phyloP scores from a whole-genome alignment of 1,140 invertebrate species.

The Rhagoletis pomonella region DNA sequence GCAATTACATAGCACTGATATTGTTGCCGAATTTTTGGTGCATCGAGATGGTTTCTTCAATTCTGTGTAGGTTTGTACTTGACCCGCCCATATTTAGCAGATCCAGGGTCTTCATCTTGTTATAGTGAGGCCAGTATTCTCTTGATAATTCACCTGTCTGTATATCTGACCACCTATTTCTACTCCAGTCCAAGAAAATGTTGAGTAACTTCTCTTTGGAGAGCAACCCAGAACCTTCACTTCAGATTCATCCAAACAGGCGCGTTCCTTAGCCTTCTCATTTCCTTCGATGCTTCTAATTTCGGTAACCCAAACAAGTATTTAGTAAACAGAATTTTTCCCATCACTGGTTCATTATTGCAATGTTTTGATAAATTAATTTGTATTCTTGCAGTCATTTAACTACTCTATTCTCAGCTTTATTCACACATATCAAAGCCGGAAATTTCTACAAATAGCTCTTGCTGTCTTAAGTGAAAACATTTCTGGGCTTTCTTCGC shows the following conservation, averaged over 20 bases:
- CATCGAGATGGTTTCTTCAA: too few species aligned
- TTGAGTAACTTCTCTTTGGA: too few species aligned
- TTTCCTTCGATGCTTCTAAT: not conserved
- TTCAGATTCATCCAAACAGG: not conserved
- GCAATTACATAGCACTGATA: too few species aligned
- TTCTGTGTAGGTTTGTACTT: too few species aligned
- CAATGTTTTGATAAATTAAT: not conserved
- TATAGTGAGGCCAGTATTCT: too few species aligned
- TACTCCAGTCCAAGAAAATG: too few species aligned
- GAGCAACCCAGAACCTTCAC: too few species aligned
- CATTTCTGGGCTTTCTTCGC: not conserved
- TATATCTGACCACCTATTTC: too few species aligned
- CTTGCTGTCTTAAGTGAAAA: not conserved
- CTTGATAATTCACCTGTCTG: too few species aligned
- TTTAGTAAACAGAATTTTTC: not conserved
- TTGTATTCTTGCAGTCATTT: not conserved
- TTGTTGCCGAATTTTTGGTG: too few species aligned
- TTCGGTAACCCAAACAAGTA: not conserved
- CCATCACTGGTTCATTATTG: not conserved
- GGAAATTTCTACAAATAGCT: constrained; percentile 7
- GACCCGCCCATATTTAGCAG: too few species aligned
- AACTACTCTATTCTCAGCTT: not conserved
- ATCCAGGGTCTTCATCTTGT: too few species aligned
- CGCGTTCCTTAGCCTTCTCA: not conserved
- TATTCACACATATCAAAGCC: not conserved